Evolutionary conservation across 2,113 vertebrate species (phyloP), one percentile per base, ranked within the genome.

Genomic region (Ovis aries): DNA sequence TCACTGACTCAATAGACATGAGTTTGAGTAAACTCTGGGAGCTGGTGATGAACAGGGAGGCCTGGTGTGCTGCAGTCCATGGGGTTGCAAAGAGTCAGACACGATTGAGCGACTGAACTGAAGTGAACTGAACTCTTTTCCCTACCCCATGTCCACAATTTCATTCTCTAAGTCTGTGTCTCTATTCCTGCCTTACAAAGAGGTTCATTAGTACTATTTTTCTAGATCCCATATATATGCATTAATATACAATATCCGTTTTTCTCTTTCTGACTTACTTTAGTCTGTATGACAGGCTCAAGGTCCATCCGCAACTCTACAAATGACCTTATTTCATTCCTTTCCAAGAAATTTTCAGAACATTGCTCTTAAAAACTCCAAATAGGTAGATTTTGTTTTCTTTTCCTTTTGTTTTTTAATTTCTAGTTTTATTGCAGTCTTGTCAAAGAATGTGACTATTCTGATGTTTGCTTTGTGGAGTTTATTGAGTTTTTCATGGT

Each of bases 21-120:
- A 1, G 64, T 67, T 5, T 36, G 64, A 36, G 64, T 71, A 21
- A 71, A 36, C 9, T 71, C n/a, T 0, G 0, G 17, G 64, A 71
- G 4, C 9, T 21, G 17, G 17, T 71, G 17, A 71, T 5, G 4
- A 10, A 36, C 64, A 21, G n/a, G n/a, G n/a, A 71, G 64, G 64
- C n/a, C 17, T 71, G 64, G 4, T 0, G 0, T 71, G 17, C 15
- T 64, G 0, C 64, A 21, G 2, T 36, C 9, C 17, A 21, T 6
- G 64, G n/a, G 9, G n/a, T 6, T 6, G 9, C 64, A 67, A 36
- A 36, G n/a, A 71, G n/a, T 71, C 1, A 0, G n/a, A 36, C 9
- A 36, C 0, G 0, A 71, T 4, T 71, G 67, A 71, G 67, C 0
- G 0, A 71, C 64, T 71, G 9, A 21, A n/a, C 33, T 67, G 64